Percentiles rank a stretch among this genome's conserved stretches.
Evolutionary conservation across 2,888 invertebrate genomes (phyloP).

Genomic region (Drosophila multiciliata): DNA sequence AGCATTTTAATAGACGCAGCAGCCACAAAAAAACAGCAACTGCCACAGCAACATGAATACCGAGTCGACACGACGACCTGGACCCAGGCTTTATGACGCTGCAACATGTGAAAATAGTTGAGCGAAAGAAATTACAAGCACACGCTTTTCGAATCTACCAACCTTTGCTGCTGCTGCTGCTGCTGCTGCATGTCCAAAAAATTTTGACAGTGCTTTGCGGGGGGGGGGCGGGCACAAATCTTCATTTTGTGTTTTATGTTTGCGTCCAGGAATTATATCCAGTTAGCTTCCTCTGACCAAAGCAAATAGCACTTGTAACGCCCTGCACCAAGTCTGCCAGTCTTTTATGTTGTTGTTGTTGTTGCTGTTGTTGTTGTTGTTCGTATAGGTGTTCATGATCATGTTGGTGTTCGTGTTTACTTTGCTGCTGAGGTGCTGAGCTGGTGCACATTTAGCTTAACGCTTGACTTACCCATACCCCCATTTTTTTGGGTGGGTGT

Average conservation of each 20-base stretch:
- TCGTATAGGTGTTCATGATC: conserved; percentile 39
- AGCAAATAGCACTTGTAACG: conserved; percentile 60
- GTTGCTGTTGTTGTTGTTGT: conserved; percentile 24
- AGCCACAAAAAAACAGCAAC: conserved; percentile 29
- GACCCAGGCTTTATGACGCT: conserved; percentile 64
- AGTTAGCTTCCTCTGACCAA: conserved; percentile 64
- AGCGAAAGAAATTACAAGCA: conserved; percentile 73
- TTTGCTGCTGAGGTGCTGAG: conserved; percentile 50
- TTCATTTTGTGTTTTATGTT: conserved; percentile 63
- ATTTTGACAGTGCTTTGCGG: conserved; percentile 60
- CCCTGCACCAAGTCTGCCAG: conserved; percentile 43
- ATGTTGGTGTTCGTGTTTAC: conserved; percentile 50
- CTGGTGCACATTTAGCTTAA: conserved; percentile 51
- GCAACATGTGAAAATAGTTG: conserved; percentile 77
- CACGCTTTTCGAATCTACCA: conserved; percentile 81
- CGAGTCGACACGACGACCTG: conserved; percentile 70
- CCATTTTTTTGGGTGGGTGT: conserved; percentile 63
- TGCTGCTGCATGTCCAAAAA: conserved; percentile 75
- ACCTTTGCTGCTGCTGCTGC: conserved; percentile 74
- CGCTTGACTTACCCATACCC: conserved; percentile 52
- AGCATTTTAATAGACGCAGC: conserved; percentile 76
- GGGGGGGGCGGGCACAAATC: conserved; percentile 41
- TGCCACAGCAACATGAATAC: conserved; percentile 19
- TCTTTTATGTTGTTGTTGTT: conserved; percentile 25
- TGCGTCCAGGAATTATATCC: conserved; percentile 53